A percentile compares a stretch with the other conserved stretches of the same genome.
These are phyloP conservation scores for Hypanus sabinus DNA, from an alignment of 2,113 vertebrate species.

Conservation along the genomic window DNA sequence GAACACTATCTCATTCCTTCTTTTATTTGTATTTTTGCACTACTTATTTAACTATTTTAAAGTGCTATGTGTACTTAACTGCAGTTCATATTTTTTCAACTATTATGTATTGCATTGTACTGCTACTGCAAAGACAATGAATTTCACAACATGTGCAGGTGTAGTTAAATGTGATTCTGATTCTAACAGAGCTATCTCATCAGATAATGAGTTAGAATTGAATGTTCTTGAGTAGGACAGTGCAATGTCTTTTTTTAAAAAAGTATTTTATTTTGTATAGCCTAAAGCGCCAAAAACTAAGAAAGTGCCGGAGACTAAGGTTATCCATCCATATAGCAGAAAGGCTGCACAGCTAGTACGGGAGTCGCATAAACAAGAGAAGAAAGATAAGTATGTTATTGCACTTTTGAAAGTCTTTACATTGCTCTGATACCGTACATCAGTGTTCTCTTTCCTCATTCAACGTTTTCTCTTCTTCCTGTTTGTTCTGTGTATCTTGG, in stretches of 20 bases:
- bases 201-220: background rate
- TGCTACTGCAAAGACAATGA: no score
- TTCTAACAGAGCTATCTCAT: background rate
- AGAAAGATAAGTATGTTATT: constrained; percentile 55
- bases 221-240: background rate
- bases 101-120: no score
- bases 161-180: no score
- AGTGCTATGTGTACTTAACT: no score
- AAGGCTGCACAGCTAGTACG: constrained; percentile 80
- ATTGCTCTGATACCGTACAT: background rate
- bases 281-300: constrained; percentile 73
- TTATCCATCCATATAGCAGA: constrained; percentile 84
- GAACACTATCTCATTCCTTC: no score
- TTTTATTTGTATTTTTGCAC: no score
- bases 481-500: background rate
- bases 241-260: background rate
- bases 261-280: constrained; percentile 54
- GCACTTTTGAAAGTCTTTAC: background rate
- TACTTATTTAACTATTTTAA: no score
- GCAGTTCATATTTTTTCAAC: no score
- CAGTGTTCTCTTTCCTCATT: background rate
- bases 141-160: no score
- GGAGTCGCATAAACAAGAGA: constrained; percentile 70
- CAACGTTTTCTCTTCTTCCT: background rate
- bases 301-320: constrained; percentile 66